phyloP scores from a whole-genome alignment of 2,113 vertebrate genomes.

The Ctenomys sociabilis region DNA sequence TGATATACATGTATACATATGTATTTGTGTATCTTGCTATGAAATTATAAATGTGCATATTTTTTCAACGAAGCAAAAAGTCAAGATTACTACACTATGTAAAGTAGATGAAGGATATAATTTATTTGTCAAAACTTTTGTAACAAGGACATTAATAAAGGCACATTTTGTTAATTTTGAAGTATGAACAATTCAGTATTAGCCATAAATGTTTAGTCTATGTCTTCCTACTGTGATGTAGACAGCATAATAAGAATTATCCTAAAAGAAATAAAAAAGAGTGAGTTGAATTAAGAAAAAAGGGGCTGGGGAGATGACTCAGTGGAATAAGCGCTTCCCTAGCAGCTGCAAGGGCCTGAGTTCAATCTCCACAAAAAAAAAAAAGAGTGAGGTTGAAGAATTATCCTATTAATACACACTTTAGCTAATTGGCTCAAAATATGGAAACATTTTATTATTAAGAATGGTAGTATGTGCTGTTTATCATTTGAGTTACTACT shows the following conservation, averaged over 20 bases:
- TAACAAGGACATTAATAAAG: constrained; percentile 8
- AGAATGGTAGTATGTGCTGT: neutral
- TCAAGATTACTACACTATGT: neutral
- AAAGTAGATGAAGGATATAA: constrained; percentile 3
- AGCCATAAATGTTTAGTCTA: neutral
- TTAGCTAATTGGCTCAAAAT: neutral
- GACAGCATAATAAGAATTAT: neutral
- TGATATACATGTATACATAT: neutral
- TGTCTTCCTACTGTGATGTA: neutral
- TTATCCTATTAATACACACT: neutral
- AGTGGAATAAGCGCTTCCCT: no score
- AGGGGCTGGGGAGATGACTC: no score
- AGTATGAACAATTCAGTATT: neutral
- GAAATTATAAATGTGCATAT: neutral
- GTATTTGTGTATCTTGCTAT: neutral
- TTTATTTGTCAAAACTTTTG: constrained; percentile 9
- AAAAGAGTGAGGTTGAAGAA: no score
- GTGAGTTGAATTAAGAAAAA: no score
- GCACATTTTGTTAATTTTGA: neutral
- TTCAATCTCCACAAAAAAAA: no score
- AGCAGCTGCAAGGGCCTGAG: no score
- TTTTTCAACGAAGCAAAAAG: neutral
- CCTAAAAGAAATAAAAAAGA: no score
- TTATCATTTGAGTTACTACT: neutral
- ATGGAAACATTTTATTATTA: neutral